Evolutionary conservation across 2,888 invertebrate genomes (phyloP), one percentile per base, ranked within the genome.

Genomic region (Iphiclides podalirius): DNA sequence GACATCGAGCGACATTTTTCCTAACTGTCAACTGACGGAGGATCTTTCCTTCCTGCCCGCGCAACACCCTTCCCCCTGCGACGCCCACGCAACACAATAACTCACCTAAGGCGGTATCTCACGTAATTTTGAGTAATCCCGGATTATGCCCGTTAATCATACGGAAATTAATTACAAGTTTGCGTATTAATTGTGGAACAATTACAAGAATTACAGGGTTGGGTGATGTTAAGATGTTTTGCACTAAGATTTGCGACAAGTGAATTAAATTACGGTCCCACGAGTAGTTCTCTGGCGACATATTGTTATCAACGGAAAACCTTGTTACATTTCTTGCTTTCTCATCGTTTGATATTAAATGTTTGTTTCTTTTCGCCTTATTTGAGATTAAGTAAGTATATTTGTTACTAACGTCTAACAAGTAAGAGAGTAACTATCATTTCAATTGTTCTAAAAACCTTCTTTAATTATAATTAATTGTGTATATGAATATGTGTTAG

Each of bases 161-260:
- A 70, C 77, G 73, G 80, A 88, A 87, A 87, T 88, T 88, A 87
- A 88, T 88, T 88, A 87, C 86, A 87, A 87, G 80, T 87, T 86
- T 80, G 79, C 70, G 75, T 86, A 87, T 88, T 87, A 87, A 88
- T 87, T 88, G 85, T 79, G 73, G 77, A 67, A 79, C 84, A 83
- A 81, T 86, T 82, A 85, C 75, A 80, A 72, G 78, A 76, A 79
- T 79, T 77, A 77, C 72, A 61, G 62, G 67, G 73, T 73, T 75
- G 66, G n/a, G 67, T 52, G 28, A 40, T 44, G 45, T 45, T 50
- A 40, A 45, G 39, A 40, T 45, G 44, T 43, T 49, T 35, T 49
- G 45, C 38, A 45, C 1, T 13, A 36, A 45, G 31, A 36, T 50
- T 40, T 28, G 45, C 28, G 45, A 28, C 40, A 40, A 36, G 16